These are phyloP conservation scores for Drosophila vallismaia DNA, from an alignment of 2,888 invertebrate genomes.

Conservation along the genomic window DNA sequence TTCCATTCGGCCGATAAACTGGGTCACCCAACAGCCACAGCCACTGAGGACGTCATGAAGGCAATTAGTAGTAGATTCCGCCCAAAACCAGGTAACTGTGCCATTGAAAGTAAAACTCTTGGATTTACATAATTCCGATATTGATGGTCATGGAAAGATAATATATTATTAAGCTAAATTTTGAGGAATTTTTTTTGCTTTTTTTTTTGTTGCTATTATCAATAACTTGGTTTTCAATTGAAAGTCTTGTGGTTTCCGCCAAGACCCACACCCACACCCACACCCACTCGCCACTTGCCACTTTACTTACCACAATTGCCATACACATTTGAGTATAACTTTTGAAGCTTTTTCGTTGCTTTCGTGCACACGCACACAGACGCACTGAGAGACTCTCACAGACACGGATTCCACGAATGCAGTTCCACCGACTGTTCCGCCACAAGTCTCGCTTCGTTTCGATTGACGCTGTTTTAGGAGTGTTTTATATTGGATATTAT, in stretches of 20 bases:
- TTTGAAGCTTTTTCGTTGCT: conserved; percentile 68
- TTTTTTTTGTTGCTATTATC: background rate
- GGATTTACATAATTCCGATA: conserved; percentile 11
- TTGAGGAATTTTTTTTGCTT: too few relatives aligned
- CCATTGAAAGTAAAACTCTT: conserved; percentile 46
- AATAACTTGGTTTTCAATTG: background rate
- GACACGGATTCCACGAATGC: conserved; percentile 41
- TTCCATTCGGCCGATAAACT: conserved; percentile 51
- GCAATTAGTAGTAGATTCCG: conserved; percentile 4
- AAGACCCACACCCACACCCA: background rate
- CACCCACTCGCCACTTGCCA: too few relatives aligned
- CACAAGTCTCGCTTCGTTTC: conserved; percentile 2
- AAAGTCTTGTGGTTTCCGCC: conserved; percentile 9
- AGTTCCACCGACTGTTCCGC: conserved; percentile 47
- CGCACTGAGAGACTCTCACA: conserved; percentile 38
- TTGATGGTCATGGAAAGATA: background rate
- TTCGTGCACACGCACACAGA: conserved; percentile 53
- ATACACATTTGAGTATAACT: conserved; percentile 89
- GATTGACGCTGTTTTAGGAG: conserved; percentile 41
- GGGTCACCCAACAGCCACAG: conserved; percentile 57
- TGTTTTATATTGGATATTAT: conserved; percentile 51
- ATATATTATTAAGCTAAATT: too few relatives aligned
- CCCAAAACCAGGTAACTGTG: conserved; percentile 48
- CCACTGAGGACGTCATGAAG: conserved; percentile 43
- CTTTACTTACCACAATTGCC: conserved; percentile 91